phyloP scores from a whole-genome alignment of 1,140 invertebrate species.

The Augochlora pura region DNA sequence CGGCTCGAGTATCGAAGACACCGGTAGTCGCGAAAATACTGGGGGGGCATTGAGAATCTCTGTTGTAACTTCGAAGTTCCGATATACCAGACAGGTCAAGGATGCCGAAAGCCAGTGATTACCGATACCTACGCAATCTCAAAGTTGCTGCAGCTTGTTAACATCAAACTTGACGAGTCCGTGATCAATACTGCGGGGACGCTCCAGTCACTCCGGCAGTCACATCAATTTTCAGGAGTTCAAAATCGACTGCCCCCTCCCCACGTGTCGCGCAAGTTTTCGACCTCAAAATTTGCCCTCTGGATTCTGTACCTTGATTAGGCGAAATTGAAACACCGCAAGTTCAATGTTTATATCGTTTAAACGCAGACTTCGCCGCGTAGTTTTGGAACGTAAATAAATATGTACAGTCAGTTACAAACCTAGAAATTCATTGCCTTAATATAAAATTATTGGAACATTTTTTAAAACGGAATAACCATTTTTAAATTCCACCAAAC shows the following conservation, averaged over 20 bases:
- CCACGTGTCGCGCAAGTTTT: not conserved
- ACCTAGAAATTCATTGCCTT: too few relatives aligned
- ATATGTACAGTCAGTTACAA: too few relatives aligned
- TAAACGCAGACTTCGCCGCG: too few relatives aligned
- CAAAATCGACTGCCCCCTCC: not conserved
- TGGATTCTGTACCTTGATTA: not conserved
- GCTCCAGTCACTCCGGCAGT: not conserved
- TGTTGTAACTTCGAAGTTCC: not conserved
- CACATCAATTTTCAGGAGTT: conserved; percentile 1
- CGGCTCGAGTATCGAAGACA: not conserved
- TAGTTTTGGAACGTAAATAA: too few relatives aligned
- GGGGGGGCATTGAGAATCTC: not conserved
- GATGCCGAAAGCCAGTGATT: not conserved
- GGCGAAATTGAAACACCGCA: too few relatives aligned
- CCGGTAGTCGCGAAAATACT: not conserved
- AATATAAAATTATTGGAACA: too few relatives aligned
- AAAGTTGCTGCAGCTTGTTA: not conserved
- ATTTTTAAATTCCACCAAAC: too few relatives aligned
- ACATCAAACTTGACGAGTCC: not conserved
- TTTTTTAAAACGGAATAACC: too few relatives aligned
- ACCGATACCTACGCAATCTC: not conserved
- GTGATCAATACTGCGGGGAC: not conserved
- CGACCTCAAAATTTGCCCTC: not conserved
- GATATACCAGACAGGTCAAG: not conserved
- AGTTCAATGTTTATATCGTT: too few relatives aligned